Conservation (phyloP, 2,797 vertebrate species). For the Myiotriccus ornatus region DNA sequence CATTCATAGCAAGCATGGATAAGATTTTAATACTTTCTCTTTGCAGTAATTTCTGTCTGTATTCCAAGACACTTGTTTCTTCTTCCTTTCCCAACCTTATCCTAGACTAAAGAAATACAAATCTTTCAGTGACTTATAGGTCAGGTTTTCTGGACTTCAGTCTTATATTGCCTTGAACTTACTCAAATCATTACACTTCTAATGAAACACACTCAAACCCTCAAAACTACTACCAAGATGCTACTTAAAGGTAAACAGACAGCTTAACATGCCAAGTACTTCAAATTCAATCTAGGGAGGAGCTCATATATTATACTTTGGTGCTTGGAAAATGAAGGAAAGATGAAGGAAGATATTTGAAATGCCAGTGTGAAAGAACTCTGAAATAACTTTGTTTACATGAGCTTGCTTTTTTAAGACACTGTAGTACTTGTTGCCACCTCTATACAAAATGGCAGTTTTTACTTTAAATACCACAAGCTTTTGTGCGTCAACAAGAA, state of each 20-base stretch:
- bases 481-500: neutral
- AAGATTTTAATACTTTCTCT: neutral
- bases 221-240: neutral
- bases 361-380: neutral
- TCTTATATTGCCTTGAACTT: neutral
- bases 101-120: neutral
- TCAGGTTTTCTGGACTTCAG: neutral
- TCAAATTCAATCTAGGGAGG: neutral
- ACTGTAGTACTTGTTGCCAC: neutral
- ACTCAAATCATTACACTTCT: neutral
- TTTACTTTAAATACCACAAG: neutral
- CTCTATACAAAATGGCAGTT: neutral
- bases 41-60: neutral
- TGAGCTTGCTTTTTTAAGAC: neutral
- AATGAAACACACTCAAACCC: neutral
- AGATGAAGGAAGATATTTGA: neutral
- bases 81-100: neutral
- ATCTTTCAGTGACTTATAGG: neutral
- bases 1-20: neutral
- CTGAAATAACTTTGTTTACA: neutral
- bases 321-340: neutral
- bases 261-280: neutral
- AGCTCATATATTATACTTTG: accelerated
- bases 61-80: neutral
- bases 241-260: neutral